Percentiles rank a stretch among this genome's conserved stretches.
Evolutionary conservation across 2,888 invertebrate species (phyloP).

Genomic region (Himalopsyche japonica): DNA sequence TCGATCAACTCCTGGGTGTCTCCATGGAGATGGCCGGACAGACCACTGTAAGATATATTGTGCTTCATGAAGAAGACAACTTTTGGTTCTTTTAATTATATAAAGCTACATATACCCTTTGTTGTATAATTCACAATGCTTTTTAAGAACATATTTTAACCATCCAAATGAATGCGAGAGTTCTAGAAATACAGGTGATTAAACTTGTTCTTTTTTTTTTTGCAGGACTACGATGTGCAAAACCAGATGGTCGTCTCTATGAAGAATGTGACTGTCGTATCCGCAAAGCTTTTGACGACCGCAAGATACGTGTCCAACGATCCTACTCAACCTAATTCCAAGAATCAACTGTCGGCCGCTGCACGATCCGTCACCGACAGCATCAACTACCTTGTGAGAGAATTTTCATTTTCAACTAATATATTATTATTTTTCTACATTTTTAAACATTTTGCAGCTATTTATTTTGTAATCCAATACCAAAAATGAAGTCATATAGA

Average conservation of each 20-base stretch:
- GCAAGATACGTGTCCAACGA: constrained; percentile 91
- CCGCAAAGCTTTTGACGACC: constrained; percentile 81
- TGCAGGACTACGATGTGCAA: constrained; percentile 71
- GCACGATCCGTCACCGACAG: constrained; percentile 90
- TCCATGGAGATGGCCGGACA: constrained; percentile 87
- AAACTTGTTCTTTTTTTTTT: neutral
- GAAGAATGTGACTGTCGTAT: constrained; percentile 84
- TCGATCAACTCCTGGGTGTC: constrained; percentile 75
- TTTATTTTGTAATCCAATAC: too few relatives aligned
- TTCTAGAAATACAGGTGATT: neutral
- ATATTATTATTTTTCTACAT: too few relatives aligned
- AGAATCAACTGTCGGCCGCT: constrained; percentile 85
- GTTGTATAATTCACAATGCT: too few relatives aligned
- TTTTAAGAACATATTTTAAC: too few relatives aligned
- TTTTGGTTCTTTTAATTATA: too few relatives aligned
- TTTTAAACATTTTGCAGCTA: too few relatives aligned
- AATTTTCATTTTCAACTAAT: neutral
- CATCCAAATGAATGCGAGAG: neutral
- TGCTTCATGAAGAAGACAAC: neutral
- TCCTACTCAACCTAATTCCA: constrained; percentile 85
- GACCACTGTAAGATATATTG: constrained; percentile 55
- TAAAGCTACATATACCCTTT: too few relatives aligned
- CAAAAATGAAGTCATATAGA: too few relatives aligned
- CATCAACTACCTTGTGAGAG: constrained; percentile 80
- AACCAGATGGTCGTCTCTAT: constrained; percentile 84